A percentile compares a stretch with the other conserved stretches of the same genome.
These are phyloP conservation scores for Aegithalos caudatus DNA, from an alignment of 2,113 vertebrate genomes.

Conservation along the genomic window DNA sequence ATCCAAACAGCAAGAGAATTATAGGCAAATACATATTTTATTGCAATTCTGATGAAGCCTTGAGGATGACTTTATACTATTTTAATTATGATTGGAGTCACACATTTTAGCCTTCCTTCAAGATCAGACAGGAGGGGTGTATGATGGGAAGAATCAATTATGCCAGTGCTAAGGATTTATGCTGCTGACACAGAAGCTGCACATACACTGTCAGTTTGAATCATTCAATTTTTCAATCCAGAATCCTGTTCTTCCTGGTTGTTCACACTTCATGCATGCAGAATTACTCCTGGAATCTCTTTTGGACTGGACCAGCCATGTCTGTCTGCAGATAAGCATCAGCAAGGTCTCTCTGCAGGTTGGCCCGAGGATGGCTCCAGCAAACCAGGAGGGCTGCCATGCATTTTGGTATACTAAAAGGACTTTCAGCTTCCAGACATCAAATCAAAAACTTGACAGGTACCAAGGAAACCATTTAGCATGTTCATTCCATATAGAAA, in stretches of 20 bases:
- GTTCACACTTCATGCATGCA: background rate
- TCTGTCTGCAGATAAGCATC: background rate
- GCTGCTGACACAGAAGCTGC: background rate
- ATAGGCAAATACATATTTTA: background rate
- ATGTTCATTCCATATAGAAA: background rate
- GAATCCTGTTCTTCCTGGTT: background rate
- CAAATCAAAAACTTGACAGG: background rate
- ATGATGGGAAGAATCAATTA: background rate
- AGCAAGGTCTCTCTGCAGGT: background rate
- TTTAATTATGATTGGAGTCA: background rate
- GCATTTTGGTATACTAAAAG: background rate
- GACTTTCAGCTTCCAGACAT: background rate
- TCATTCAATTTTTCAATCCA: conserved; percentile 9
- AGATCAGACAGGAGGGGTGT: background rate
- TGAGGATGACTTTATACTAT: background rate
- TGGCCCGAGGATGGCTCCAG: background rate
- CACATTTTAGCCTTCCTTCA: background rate
- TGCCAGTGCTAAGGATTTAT: background rate
- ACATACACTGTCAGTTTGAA: background rate
- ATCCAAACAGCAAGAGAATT: background rate
- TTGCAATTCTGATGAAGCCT: background rate
- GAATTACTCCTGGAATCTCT: background rate
- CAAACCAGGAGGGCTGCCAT: background rate
- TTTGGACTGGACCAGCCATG: background rate
- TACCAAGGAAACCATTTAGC: background rate